phyloP scores from a whole-genome alignment of 1,140 invertebrate genomes.

The Parasteatoda tepidariorum region DNA sequence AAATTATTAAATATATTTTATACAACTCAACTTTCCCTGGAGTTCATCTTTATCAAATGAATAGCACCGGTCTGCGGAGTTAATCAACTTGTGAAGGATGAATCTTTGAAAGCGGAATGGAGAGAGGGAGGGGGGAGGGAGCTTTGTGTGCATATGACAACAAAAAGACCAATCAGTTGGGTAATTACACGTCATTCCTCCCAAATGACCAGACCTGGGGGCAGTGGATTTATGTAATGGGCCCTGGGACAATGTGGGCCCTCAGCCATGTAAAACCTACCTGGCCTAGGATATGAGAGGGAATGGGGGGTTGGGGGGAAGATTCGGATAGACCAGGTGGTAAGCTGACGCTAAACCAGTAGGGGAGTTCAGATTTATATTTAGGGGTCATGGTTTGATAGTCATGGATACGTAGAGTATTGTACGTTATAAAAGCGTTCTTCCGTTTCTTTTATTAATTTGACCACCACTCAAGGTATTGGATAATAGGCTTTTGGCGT shows the following conservation, averaged over 20 bases:
- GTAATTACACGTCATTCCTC: conserved; percentile 54
- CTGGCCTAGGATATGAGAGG: not conserved
- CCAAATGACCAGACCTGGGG: conserved; percentile 35
- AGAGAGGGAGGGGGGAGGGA: not conserved
- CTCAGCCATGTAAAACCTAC: conserved; percentile 21
- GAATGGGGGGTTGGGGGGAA: no score
- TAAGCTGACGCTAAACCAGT: not conserved
- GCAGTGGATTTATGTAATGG: conserved; percentile 49
- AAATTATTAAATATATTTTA: no score
- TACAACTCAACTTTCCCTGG: no score
- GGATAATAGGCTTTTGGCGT: not conserved
- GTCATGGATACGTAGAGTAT: not conserved
- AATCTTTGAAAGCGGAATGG: not conserved
- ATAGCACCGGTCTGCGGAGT: no score
- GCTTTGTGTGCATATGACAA: conserved; percentile 17
- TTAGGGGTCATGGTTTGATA: not conserved
- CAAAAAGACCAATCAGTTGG: conserved; percentile 46
- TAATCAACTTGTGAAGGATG: conserved; percentile 36
- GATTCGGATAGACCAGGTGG: not conserved
- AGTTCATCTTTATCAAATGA: no score
- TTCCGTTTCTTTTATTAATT: not conserved
- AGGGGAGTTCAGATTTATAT: not conserved
- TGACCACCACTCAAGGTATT: not conserved
- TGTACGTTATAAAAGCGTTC: not conserved
- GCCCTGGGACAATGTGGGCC: not conserved